These are phyloP conservation scores for Ranitomeya imitator DNA, from an alignment of 2,113 vertebrate species.

Conservation along the genomic window DNA sequence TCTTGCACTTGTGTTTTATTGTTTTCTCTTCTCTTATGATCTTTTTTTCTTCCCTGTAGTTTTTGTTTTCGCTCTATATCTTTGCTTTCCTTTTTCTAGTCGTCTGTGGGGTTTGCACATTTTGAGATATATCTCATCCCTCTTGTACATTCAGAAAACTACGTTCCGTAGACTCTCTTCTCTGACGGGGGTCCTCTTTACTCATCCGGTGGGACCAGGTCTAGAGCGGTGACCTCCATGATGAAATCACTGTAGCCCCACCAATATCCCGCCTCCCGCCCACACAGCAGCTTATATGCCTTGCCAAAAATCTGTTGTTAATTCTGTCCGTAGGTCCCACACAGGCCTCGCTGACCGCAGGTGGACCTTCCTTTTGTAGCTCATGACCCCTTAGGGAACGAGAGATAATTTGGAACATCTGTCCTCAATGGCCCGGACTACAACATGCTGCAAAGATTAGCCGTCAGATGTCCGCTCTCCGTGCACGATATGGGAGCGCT, in stretches of 20 bases:
- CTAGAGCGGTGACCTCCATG: conserved; percentile 20
- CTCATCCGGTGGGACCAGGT: not conserved
- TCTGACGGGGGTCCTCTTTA: not conserved
- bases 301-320: conserved; percentile 73
- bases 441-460: conserved; percentile 56
- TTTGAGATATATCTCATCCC: not conserved
- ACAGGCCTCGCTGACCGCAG: conserved; percentile 66
- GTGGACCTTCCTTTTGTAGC: conserved; percentile 71
- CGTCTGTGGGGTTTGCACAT: not conserved
- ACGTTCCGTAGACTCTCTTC: not conserved
- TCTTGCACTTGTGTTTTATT: not conserved
- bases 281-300: conserved; percentile 64
- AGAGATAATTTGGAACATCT: conserved; percentile 82
- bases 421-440: conserved; percentile 59
- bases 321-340: conserved; percentile 74
- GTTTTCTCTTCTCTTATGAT: not conserved
- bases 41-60: not conserved
- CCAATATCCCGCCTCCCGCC: conserved; percentile 22
- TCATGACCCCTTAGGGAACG: conserved; percentile 76
- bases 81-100: not conserved
- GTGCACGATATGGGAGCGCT: not conserved
- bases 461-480: not conserved
- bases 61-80: not conserved
- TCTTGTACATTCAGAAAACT: not conserved
- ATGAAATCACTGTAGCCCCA: conserved; percentile 65